Base-by-base conservation (phyloP, 2,113 vertebrate species). In the Lonchura striata region DNA sequence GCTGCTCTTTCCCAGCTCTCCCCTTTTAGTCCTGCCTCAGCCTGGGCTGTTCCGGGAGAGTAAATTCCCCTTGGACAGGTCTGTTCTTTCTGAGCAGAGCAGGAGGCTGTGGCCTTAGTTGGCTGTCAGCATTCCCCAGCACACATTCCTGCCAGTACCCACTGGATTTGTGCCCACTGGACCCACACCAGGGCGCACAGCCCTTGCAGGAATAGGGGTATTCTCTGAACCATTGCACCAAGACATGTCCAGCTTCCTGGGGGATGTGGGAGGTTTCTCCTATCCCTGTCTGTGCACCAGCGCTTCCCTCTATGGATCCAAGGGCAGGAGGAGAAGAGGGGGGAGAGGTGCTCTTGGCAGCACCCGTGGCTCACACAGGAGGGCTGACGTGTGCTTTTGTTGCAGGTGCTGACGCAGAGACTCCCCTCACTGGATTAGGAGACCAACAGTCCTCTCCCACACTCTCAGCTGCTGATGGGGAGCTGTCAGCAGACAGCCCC, bases 391-490 rank as follows among this genome's bases (percentile, higher is more conserved):
- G 78, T 20, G 27, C 56, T 97, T 13, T 96, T 25, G 8, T 96
- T 86, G 93, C 95, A 98, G 98, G 95, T 95, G 92, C 77, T 94
- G 96, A 97, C 4, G 27, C 69, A 9, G 92, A 90, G 78, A 81
- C 52, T 39, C 56, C 83, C 68, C 28, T 88, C 82, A 1, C 80
- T 93, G 91, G 68, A 97, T 60, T 96, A 94, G 82, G 42, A 83
- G 86, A 92, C 52, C 80, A 81, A 14, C 23, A 63, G 17, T 86
- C 76, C 33, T 64, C 82, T 69, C 60, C 82, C 0, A 2, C 9
- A 0, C 88, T 28, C 56, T 54, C 92, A 10, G 42, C 86, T 12
- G 31, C 77, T 44, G 75, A 76, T 1, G 79, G 93, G 82, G 93
- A 92, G 47, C 42, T 4, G 0, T 56, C 2, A 0, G 59, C n/a